Evolutionary conservation across 2,797 vertebrate genomes (phyloP), one percentile per base, ranked within the genome.

Genomic region (Gallinago solitaria): DNA sequence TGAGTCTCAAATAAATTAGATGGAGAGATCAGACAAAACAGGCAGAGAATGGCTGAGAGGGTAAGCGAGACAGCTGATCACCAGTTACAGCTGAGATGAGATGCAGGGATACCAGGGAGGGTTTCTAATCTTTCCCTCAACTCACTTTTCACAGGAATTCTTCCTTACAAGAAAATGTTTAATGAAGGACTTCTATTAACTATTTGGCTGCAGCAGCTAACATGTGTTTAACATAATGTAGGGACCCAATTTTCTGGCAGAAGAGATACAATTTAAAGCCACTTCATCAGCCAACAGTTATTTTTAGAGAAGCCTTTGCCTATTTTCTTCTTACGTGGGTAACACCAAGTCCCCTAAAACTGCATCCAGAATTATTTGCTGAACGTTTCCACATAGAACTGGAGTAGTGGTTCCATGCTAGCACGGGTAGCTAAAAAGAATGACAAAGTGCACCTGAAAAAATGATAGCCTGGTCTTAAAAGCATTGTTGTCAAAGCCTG

Each of bases 21-120:
- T 32, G 2, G 84, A 95, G 75, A 91, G 57, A 70, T 70, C 67
- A 96, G 94, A 95, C 90, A 90, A 83, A 92, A 90, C 35, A 73
- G 94, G 87, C 91, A 96, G 93, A 87, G 63, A 64, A 30, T 9
- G 9, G 82, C 80, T 91, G 93, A 63, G 68, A 88, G 33, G 73
- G 54, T 41, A 63, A 61, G 17, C 76, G 30, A 87, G 41, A 68
- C 32, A 59, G 91, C 61, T 81, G 85, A 84, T 33, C 43, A 60
- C 48, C 83, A 59, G 41, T 47, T 9, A 57, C 57, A 79, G 65
- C 68, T 54, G 74, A 79, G 56, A 63, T 48, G 48, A 73, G 81
- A 33, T 11, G 25, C 77, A 59, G 56, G 16, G 23, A 51, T 16
- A n/a, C 16, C 7, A 6, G 25, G 35, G 78, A 75, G 9, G 21